phyloP scores from a whole-genome alignment of 2,113 vertebrate species.

The Lepisosteus oculatus region DNA sequence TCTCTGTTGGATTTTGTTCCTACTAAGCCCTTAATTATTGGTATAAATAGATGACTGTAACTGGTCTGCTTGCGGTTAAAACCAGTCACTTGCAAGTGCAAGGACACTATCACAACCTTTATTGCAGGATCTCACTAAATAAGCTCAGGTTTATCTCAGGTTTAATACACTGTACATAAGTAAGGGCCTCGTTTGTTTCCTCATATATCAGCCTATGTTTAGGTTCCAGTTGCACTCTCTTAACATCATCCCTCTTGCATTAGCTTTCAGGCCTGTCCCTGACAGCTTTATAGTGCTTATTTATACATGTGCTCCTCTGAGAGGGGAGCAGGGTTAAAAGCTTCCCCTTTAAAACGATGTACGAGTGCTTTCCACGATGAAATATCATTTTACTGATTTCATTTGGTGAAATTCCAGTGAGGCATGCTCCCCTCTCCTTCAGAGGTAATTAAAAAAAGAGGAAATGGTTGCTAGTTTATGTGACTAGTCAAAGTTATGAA shows the following conservation, averaged over 20 bases:
- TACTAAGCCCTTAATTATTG: no score
- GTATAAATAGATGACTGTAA: no score
- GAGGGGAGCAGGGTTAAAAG: constrained; percentile 18
- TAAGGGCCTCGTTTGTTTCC: background rate
- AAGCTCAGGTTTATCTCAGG: no score
- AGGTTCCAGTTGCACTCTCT: background rate
- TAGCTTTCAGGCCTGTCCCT: constrained; percentile 31
- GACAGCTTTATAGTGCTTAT: constrained; percentile 41
- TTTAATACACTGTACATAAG: no score
- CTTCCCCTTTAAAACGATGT: constrained; percentile 43
- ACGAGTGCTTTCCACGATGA: constrained; percentile 20
- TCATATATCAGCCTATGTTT: background rate
- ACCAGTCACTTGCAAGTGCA: no score
- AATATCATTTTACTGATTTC: constrained; percentile 12
- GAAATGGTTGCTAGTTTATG: constrained; percentile 34
- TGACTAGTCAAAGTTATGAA: constrained; percentile 45
- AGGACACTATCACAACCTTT: no score
- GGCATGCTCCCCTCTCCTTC: constrained; percentile 20
- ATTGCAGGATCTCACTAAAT: no score
- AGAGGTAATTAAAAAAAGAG: constrained; percentile 20
- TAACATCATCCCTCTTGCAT: constrained; percentile 29
- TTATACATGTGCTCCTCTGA: constrained; percentile 37
- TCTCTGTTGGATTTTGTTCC: no score
- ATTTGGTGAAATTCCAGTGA: constrained; percentile 27
- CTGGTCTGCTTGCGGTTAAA: no score